Base-by-base conservation (phyloP, 2,888 invertebrate genomes). In the Achlya flavicornis region DNA sequence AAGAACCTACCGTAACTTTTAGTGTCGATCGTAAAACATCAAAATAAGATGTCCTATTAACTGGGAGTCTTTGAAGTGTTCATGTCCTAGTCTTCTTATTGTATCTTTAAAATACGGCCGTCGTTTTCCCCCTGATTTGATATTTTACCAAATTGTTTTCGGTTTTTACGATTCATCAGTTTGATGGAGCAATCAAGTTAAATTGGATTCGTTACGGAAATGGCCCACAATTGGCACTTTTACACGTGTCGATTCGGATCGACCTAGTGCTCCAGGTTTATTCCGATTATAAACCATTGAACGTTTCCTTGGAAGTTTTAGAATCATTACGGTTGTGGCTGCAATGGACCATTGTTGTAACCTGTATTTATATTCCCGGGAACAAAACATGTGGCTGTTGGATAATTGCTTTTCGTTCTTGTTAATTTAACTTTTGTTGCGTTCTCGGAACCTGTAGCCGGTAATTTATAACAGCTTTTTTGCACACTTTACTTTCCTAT, bases 181-280 rank as follows among this genome's bases (percentile, higher is more conserved):
- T 84, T 79, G 73, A 70, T 74, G 74, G 76, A 79, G 78, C 79
- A 80, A 84, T 83, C 80, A 81, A 81, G 74, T 75, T 78, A 79
- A 82, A 84, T 83, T 83, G 81, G 84, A 82, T 82, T 84, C 78
- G 81, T 84, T 83, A 80, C 77, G 76, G 77, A 80, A 81, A 79
- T 78, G 76, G 75, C 73, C 82, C 78, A 82, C 82, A 84, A 84
- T 82, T 81, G 83, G 79, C 81, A 80, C 76, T 80, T 84, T 84
- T 83, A 83, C 81, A 79, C 78, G 75, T 80, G 43, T 60, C 77
- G 74, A 82, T 84, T 81, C 79, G 77, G 80, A 81, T 81, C 72
- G 69, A 73, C 77, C 71, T 67, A 74, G 67, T 68, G 68, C 61
- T 73, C 68, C 61, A 69, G 72, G 53, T 8, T 7, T 5, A n/a